Base-by-base conservation (phyloP, 1,140 invertebrate genomes). In the Linepithema humile region DNA sequence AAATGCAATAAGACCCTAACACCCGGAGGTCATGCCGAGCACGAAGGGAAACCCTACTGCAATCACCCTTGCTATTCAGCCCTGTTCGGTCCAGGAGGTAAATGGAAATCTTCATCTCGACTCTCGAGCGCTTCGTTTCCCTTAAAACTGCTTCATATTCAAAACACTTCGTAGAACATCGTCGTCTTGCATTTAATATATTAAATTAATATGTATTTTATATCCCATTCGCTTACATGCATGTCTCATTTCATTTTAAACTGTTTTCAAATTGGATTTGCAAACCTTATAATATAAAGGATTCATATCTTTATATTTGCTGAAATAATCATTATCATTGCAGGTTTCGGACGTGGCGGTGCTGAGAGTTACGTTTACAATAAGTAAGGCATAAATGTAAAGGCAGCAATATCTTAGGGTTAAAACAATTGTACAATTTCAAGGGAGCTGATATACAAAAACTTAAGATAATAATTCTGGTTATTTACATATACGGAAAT, bases 1-100 rank as follows among this genome's bases (percentile, higher is more conserved):
- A 97, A 97, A 92, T 97, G 97, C 91, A 97, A 96, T 91, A 97
- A 97, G 92, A 97, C 96, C 0, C 92, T 98, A 38, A 95, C 96
- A 29, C 96, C 96, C 3, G 97, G 97, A 15, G 95, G 95, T 43
- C 96, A 97, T 92, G 95, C 96, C 10, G 96, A 97, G 94, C 96
- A 97, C 88, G 96, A 97, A 60, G 96, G 96, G 67, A 97, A 97
- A 90, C 97, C 97, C 1, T 97, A 97, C 91, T 97, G 97, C 91
- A 95, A 97, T 93, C 95, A 96, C 62, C 97, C 97, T 1, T 97
- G 97, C 90, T 97, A 97, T 90, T 94, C 96, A 1, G 96, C 96
- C 3, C 92, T 97, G 3, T 97, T 96, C 92, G 97, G 97, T 48
- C 96, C 97, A 45, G 95, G 95, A 92, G 96, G 96, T 97, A 80